Evolutionary conservation across 2,888 invertebrate species (phyloP), one percentile per base, ranked within the genome.

Genomic region (Ligdia adustata): DNA sequence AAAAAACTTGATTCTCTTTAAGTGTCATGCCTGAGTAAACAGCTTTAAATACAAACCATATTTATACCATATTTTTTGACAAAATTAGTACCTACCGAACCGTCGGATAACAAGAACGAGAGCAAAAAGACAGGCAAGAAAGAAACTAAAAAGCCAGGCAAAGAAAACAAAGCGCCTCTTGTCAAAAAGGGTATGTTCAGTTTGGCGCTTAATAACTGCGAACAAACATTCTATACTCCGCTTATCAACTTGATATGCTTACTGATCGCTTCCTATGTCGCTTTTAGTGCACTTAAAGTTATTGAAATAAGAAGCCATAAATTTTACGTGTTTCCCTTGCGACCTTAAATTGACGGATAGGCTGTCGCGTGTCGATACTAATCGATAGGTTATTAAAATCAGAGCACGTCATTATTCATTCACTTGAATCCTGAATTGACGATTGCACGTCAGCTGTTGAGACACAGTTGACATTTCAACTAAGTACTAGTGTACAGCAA

Each of bases 151-250:
- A 60, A 51, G 33, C 37, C 69, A 12, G 85, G 82, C 47, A 89
- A 89, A 74, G 89, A 89, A 60, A 89, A 82, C 60, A 82, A 77
- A 79, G 59, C 69, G 54, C 79, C 82, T 49, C 62, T 76, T 24
- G 57, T 61, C 47, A 89, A 82, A 57, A 88, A 83, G 85, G 89
- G 90, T 90, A 88, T 69, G 89, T 89, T 60, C 38, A 35, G 55
- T 64, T 66, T 71, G 67, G 60, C 54, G 72, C 69, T 72, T 68
- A 9, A 1, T n/a, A 48, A 55, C 9, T 52, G 58, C 50, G 59
- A 47, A 65, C 46, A 52, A 26, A 15, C 3, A 40, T 54, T 47
- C 48, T 22, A 4, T 22, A 6, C 22, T 22, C 7, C 22, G 48
- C 44, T 52, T 49, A 16, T n/a, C n/a, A n/a, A n/a, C 24, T 37